Evolutionary conservation across 2,797 vertebrate species (phyloP).

Genomic region (Fundulus diaphanus): DNA sequence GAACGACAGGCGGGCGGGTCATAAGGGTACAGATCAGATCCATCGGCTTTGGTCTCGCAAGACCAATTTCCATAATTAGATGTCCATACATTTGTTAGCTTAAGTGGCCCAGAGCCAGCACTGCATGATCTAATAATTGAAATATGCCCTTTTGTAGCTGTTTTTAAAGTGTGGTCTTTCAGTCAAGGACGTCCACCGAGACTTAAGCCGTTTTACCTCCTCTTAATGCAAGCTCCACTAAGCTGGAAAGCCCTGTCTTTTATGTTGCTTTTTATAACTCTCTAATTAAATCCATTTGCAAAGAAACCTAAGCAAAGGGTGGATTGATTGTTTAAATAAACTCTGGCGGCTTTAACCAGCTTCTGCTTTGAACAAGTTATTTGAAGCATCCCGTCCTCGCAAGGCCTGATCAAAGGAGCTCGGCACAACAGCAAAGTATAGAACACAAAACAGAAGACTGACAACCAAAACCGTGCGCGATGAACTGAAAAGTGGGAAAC

Average conservation of each 20-base stretch:
- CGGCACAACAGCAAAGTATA: constrained; percentile 8
- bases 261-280: constrained; percentile 47
- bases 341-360: constrained; percentile 34
- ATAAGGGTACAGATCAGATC: constrained; percentile 37
- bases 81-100: constrained; percentile 52
- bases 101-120: constrained; percentile 23
- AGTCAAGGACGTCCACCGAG: constrained; percentile 18
- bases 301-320: constrained; percentile 4
- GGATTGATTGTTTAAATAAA: constrained; percentile 50
- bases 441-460: neutral
- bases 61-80: constrained; percentile 73
- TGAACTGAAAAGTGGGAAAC: constrained; percentile 2
- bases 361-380: constrained; percentile 45
- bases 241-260: constrained; percentile 28
- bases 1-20: constrained; percentile 32
- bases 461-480: constrained; percentile 24
- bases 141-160: constrained; percentile 45
- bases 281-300: constrained; percentile 49
- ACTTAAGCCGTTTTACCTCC: constrained; percentile 12
- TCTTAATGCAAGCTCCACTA: constrained; percentile 21
- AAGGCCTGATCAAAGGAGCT: constrained; percentile 40
- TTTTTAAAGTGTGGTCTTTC: constrained; percentile 8
- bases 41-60: constrained; percentile 48
- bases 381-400: constrained; percentile 32
- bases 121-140: constrained; percentile 42